Conservation (phyloP, 2,113 vertebrate species). For the Aphyosemion australe region DNA sequence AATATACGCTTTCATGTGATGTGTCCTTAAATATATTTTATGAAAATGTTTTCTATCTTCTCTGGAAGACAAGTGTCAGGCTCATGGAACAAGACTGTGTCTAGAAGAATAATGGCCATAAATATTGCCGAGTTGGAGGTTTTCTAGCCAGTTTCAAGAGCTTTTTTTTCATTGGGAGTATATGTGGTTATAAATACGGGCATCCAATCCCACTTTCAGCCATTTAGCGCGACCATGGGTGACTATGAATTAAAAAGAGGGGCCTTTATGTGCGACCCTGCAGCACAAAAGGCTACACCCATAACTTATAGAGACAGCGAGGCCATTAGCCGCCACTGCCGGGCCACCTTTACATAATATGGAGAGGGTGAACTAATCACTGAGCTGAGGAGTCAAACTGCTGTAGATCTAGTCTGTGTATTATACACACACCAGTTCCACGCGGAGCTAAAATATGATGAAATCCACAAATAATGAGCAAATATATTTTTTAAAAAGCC, state of each 20-base stretch:
- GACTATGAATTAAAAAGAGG: conserved; percentile 81
- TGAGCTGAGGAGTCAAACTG: conserved; percentile 63
- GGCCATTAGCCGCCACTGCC: conserved; percentile 72
- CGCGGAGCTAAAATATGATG: conserved; percentile 17
- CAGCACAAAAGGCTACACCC: conserved; percentile 80
- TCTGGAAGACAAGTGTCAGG: conserved; percentile 15
- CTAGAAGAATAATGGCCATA: conserved; percentile 43
- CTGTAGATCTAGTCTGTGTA: conserved; percentile 35
- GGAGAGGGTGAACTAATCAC: conserved; percentile 73
- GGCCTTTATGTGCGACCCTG: conserved; percentile 81
- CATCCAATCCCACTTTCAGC: conserved; percentile 78
- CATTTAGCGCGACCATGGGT: conserved; percentile 80
- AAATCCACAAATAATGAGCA: background rate
- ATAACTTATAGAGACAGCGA: conserved; percentile 80
- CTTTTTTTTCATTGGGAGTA: conserved; percentile 65
- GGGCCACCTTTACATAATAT: conserved; percentile 81
- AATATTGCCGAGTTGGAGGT: conserved; percentile 37
- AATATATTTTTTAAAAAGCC: background rate
- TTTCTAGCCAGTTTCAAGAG: conserved; percentile 57
- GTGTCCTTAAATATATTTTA: conserved; percentile 15
- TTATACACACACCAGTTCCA: conserved; percentile 5
- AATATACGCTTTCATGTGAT: conserved; percentile 14
- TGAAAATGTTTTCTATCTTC: conserved; percentile 6
- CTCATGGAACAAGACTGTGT: background rate
- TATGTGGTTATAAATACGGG: conserved; percentile 57